Base-by-base conservation (phyloP, 2,113 vertebrate species). In the Pogonocichla stellata region DNA sequence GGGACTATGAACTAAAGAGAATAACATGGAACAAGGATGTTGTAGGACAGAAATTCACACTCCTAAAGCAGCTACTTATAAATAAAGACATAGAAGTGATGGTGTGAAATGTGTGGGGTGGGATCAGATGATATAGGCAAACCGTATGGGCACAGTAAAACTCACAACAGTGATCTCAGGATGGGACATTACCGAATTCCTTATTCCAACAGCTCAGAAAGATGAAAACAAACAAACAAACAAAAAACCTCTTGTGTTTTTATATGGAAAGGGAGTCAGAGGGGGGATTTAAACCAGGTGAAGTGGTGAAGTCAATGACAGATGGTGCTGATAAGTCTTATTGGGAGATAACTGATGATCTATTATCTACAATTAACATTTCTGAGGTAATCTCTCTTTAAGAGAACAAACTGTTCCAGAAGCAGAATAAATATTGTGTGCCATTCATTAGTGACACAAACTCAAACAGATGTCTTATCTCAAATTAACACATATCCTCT, bases 401-500 rank as follows among this genome's bases (percentile, higher is more conserved):
- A 74, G n/a, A 86, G 80, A 88, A 84, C 40, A 84, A 75, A 88
- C 78, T 80, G 69, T 95, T 95, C 53, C 86, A 81, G n/a, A 60
- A 78, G 12, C 43, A 56, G 72, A 92, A 91, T 74, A 96, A 93
- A 94, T 71, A 88, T 23, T 67, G n/a, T 14, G 19, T 67, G 78
- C 57, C 61, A 56, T 51, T 95, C 86, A 84, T 81, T 93, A 95
- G 51, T 43, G 80, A 88, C 47, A 85, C 61, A 89, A 69, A 86
- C 56, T 86, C 38, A 84, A 94, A 86, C 92, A 95, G 83, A 95
- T 95, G 83, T 80, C 86, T 90, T 70, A n/a, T 88, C 66, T 84
- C 89, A 89, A 93, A 95, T 95, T 87, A 95, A 95, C 69, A 91
- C 65, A 53, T 60, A 78, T 48, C 31, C 20, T 87, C 61, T 84